Base-by-base conservation (phyloP, 1,140 invertebrate species). In the Drosophila kanapiae region DNA sequence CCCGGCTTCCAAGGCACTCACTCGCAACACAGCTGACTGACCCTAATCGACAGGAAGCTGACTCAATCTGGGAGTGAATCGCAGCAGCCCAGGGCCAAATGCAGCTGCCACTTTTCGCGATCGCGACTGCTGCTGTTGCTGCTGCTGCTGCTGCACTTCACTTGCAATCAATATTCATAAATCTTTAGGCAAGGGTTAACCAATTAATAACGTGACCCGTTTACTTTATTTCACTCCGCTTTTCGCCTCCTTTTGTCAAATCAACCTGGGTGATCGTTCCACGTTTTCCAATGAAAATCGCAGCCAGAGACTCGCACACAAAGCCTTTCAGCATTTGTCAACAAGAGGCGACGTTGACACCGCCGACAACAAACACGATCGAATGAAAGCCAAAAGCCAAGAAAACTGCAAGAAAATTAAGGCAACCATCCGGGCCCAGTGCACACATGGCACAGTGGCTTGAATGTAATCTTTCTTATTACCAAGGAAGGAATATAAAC, bases 171-270 rank as follows among this genome's bases (percentile, higher is more conserved):
- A 87, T 87, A 87, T 87, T 87, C 85, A 87, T 87, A 87, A 87
- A 87, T 87, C 84, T 87, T 60, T 79, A 75, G 56, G 75, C 62
- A 85, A 90, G 78, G 78, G 86, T 90, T 90, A 78, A 90, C 70
- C 85, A 90, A 90, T 90, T 90, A 90, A 90, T 90, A 90, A 91
- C 82, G 86, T 90, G 85, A 90, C 85, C 85, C 75, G 86, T 90
- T 90, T 90, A 74, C 58, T 74, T 82, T 63, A 48, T 72, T 71
- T 75, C 51, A 59, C 61, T 57, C 35, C 61, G 61, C 49, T 80
- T 59, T 43, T 61, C 54, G 43, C 42, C 33, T 47, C 59, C 49
- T 75, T 77, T 64, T 53, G 72, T 70, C 68, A 79, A 90, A 91
- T 90, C 85, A 90, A 90, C 82, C 75, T 90, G 85, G 85, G 86